Evolutionary conservation across 2,113 vertebrate species (phyloP).

Genomic region (Phaethon lepturus): DNA sequence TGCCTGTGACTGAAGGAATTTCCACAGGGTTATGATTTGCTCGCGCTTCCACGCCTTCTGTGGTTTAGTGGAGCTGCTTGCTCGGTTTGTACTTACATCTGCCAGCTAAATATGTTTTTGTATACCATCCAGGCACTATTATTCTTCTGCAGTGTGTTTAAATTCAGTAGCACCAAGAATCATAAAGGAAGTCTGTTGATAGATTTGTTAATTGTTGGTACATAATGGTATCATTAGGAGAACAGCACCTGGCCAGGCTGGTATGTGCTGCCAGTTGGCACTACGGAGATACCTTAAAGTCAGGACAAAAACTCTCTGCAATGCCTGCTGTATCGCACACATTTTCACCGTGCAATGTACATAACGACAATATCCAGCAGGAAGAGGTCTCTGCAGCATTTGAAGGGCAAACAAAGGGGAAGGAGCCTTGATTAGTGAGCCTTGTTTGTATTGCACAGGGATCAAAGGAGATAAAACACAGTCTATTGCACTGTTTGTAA

Average conservation of each 20-base stretch:
- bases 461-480: constrained; percentile 55
- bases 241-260: constrained; percentile 21
- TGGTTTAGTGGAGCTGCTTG: not conserved
- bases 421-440: constrained; percentile 48
- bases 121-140: not conserved
- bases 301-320: not conserved
- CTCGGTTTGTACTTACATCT: not conserved
- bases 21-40: not conserved
- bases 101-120: not conserved
- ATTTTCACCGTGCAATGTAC: not conserved
- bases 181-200: not conserved
- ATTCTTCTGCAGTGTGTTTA: not conserved
- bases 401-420: constrained; percentile 60
- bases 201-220: not conserved
- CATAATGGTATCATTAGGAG: not conserved
- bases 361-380: not conserved
- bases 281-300: not conserved
- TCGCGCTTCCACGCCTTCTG: not conserved
- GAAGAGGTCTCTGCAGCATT: constrained; percentile 15
- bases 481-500: constrained; percentile 37
- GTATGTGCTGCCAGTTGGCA: constrained; percentile 2
- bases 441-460: constrained; percentile 28
- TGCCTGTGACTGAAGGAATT: not conserved
- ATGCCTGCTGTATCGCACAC: not conserved
- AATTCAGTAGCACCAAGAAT: not conserved